A percentile compares a stretch with the other conserved stretches of the same genome.
phyloP scores from a whole-genome alignment of 2,797 vertebrate genomes.

The Gila robusta region DNA sequence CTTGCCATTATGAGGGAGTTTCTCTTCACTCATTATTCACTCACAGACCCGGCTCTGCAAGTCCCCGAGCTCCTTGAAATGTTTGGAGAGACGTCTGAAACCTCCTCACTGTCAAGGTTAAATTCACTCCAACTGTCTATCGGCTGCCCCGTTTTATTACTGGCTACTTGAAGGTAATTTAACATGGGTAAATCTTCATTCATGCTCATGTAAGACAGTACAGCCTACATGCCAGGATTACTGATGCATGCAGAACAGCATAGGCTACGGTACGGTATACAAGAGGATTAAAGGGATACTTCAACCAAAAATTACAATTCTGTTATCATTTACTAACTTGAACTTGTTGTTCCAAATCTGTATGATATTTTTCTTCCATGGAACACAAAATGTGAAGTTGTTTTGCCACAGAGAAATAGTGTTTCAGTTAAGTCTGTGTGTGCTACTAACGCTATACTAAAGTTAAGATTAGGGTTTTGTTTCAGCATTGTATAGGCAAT shows the following conservation, averaged over 20 bases:
- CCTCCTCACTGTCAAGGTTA: conserved; percentile 73
- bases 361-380: not conserved
- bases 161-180: conserved; percentile 36
- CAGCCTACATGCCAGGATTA: not conserved
- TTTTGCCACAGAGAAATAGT: too few species aligned
- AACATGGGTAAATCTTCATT: conserved; percentile 24
- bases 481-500: too few species aligned
- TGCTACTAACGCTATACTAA: too few species aligned
- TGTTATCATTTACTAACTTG: not conserved
- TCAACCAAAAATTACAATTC: not conserved
- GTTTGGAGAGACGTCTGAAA: conserved; percentile 69
- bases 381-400: not conserved
- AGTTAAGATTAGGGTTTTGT: not conserved
- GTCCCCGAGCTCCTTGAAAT: conserved; percentile 70
- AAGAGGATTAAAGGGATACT: not conserved
- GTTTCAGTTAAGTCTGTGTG: not conserved
- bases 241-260: not conserved
- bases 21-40: conserved; percentile 77
- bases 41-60: conserved; percentile 68
- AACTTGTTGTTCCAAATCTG: not conserved
- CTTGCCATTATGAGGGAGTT: conserved; percentile 77
- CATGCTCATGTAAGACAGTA: not conserved
- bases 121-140: conserved; percentile 65
- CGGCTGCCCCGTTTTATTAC: conserved; percentile 37
- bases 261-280: too few species aligned